Percentiles rank a stretch among this genome's conserved stretches.
Conservation (phyloP, 2,888 invertebrate species). For the Creontiades dilutus region DNA sequence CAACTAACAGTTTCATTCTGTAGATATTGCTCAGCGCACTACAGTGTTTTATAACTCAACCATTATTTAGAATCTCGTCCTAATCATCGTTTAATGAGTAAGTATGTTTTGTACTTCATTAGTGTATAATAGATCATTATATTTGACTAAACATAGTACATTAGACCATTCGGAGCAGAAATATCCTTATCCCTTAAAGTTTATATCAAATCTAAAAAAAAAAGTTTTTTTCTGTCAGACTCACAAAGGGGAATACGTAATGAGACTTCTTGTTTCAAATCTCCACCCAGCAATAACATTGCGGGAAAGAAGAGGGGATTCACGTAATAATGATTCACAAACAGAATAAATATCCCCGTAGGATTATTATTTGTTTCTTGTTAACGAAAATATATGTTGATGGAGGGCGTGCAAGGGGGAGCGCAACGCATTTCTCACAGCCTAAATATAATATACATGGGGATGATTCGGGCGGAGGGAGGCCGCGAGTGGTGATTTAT, state of each 20-base stretch:
- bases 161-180: no score
- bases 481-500: neutral
- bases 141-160: no score
- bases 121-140: no score
- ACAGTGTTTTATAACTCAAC: no score
- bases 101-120: no score
- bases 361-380: conserved; percentile 42
- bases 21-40: no score
- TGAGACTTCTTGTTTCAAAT: neutral
- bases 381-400: conserved; percentile 39
- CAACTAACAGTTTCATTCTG: no score
- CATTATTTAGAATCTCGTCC: no score
- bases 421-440: conserved; percentile 33
- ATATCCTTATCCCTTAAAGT: no score
- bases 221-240: no score
- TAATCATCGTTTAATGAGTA: no score
- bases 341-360: conserved; percentile 33
- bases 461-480: conserved; percentile 4
- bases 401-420: neutral
- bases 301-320: neutral
- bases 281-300: neutral
- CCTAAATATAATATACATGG: conserved; percentile 31
- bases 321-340: conserved; percentile 29
- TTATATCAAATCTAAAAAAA: no score
- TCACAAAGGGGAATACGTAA: conserved; percentile 15